A percentile compares a stretch with the other conserved stretches of the same genome.
Evolutionary conservation across 1,140 invertebrate species (phyloP).

Genomic region (Chlorops oryzae): DNA sequence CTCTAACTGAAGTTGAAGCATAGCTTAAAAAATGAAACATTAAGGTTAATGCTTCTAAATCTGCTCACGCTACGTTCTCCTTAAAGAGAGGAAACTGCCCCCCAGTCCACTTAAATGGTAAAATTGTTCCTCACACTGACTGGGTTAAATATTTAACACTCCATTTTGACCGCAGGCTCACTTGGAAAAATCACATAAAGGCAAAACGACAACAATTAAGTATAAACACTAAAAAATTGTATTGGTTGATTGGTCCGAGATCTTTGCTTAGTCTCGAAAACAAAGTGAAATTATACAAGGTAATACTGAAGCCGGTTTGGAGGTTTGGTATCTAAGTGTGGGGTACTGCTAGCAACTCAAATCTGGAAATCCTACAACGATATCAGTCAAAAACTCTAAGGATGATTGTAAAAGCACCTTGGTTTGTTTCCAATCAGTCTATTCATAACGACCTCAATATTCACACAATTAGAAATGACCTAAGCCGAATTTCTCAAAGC

Average conservation of each 20-base stretch:
- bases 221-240: conserved; percentile 15
- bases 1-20: conserved; percentile 11
- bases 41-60: conserved; percentile 11
- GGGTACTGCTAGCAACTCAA: conserved; percentile 17
- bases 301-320: conserved; percentile 16
- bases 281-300: conserved; percentile 15
- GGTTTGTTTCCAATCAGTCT: no score
- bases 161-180: conserved; percentile 8
- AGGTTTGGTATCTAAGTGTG: conserved; percentile 14
- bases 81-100: conserved; percentile 12
- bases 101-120: conserved; percentile 10
- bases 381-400: no score
- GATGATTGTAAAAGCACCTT: no score
- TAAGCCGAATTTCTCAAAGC: no score
- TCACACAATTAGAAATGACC: no score
- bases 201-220: conserved; percentile 14
- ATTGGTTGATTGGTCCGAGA: no score
- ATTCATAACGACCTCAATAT: no score
- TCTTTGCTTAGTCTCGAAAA: conserved; percentile 15
- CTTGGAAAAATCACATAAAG: conserved; percentile 11
- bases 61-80: conserved; percentile 10
- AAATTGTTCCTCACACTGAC: conserved; percentile 13
- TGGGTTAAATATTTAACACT: conserved; percentile 12
- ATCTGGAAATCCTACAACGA: no score
- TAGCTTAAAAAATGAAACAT: conserved; percentile 17